A percentile compares a stretch with the other conserved stretches of the same genome.
Evolutionary conservation across 2,113 vertebrate species (phyloP).

Genomic region (Alethe castanea): DNA sequence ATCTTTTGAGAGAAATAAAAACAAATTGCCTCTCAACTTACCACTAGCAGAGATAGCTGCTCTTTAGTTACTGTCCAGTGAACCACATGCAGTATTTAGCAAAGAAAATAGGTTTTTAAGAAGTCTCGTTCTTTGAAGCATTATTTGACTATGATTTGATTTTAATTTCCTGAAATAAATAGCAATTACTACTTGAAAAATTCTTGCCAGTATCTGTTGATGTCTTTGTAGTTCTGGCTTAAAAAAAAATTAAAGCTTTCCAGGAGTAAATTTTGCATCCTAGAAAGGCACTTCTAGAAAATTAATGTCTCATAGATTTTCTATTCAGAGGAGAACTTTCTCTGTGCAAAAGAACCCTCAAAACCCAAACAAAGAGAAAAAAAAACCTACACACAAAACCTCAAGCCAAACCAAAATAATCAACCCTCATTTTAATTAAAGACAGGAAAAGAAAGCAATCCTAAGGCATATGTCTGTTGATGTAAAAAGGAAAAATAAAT

Average conservation of each 20-base stretch:
- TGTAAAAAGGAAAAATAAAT: background rate
- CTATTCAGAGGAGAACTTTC: background rate
- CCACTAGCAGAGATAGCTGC: background rate
- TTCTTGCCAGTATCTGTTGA: background rate
- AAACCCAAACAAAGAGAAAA: background rate
- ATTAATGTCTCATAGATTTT: background rate
- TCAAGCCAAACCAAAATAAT: background rate
- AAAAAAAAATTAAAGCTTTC: background rate
- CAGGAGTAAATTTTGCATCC: background rate
- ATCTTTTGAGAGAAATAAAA: conserved; percentile 43
- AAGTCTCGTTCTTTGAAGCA: background rate
- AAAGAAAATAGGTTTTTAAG: background rate
- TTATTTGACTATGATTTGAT: background rate
- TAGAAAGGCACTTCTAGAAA: background rate
- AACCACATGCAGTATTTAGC: background rate
- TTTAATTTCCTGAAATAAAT: background rate
- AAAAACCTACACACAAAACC: background rate
- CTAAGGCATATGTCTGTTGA: background rate
- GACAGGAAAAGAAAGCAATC: background rate
- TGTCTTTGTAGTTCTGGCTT: background rate
- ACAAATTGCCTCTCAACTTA: background rate
- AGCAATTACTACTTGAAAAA: background rate
- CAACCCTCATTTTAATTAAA: background rate
- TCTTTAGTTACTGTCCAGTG: background rate
- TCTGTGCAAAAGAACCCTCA: fast-evolving